Conservation (phyloP, 2,888 invertebrate species). For the Neuroscelio doddi region DNA sequence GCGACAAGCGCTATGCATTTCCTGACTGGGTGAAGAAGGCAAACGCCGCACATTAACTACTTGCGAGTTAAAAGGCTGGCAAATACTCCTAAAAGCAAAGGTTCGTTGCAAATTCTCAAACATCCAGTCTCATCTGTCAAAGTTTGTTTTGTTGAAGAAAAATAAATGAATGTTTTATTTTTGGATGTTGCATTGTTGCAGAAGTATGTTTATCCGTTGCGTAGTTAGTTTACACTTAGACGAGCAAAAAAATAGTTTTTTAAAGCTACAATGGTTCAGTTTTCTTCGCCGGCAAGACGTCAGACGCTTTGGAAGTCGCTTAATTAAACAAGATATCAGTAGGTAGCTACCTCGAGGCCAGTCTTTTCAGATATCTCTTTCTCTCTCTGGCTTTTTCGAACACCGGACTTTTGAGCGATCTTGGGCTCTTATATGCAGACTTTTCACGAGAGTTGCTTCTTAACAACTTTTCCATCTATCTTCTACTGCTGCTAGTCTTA, state of each 20-base stretch:
- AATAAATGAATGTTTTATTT: too few relatives aligned
- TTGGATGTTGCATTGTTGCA: background rate
- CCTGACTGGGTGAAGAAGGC: conserved; percentile 7
- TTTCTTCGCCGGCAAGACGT: conserved; percentile 22
- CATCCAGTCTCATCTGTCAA: too few relatives aligned
- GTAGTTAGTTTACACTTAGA: background rate
- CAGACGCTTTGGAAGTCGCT: conserved; percentile 40
- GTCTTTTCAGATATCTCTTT: conserved; percentile 27
- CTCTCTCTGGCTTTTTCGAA: conserved; percentile 27
- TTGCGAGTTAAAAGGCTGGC: background rate
- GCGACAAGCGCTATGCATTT: conserved; percentile 30
- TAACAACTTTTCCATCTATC: conserved; percentile 45
- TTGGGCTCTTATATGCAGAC: conserved; percentile 38
- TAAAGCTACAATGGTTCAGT: conserved; percentile 21
- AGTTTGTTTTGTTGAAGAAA: too few relatives aligned
- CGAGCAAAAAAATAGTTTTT: conserved; percentile 12
- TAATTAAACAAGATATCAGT: conserved; percentile 62
- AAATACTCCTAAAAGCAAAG: background rate
- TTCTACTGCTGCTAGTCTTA: conserved; percentile 16
- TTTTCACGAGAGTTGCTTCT: conserved; percentile 41
- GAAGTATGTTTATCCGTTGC: background rate
- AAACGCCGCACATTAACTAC: conserved; percentile 17
- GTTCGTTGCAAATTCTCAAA: background rate
- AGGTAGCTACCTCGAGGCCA: conserved; percentile 33
- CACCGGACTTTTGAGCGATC: conserved; percentile 38